Conservation (phyloP, 2,797 vertebrate species). For the Myotis findleyi region DNA sequence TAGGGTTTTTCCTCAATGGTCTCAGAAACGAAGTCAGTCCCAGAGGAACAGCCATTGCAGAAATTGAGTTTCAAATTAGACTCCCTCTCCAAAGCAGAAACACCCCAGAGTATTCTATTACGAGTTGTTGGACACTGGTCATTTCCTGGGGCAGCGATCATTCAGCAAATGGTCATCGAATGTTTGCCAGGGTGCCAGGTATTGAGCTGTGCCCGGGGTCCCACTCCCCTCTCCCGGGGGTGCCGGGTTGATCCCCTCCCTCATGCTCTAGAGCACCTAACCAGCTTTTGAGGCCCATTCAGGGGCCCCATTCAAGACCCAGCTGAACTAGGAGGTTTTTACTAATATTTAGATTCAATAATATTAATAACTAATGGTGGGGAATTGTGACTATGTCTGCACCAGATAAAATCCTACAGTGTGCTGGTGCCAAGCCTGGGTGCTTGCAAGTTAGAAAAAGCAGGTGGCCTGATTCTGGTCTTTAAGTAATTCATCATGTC, state of each 20-base stretch:
- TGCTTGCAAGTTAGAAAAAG: not conserved
- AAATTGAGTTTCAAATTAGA: not conserved
- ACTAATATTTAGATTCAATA: not conserved
- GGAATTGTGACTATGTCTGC: not conserved
- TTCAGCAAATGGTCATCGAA: not conserved
- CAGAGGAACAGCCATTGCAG: not conserved
- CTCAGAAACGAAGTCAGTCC: not conserved
- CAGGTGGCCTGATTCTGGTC: not conserved
- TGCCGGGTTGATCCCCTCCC: not conserved
- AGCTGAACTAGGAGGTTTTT: not conserved
- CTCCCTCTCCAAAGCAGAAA: not conserved
- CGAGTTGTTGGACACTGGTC: not conserved
- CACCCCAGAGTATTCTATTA: too few relatives aligned
- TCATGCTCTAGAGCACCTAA: not conserved
- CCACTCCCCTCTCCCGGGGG: not conserved
- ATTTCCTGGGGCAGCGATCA: accelerated
- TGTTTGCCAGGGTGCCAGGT: too few relatives aligned
- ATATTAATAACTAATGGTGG: not conserved
- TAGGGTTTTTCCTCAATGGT: not conserved
- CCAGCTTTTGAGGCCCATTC: not conserved
- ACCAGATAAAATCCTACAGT: not conserved
- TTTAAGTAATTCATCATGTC: not conserved
- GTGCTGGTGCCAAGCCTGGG: not conserved
- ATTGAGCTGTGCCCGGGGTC: accelerated
- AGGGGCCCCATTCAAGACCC: not conserved